These are phyloP conservation scores for Dolichotis patagonum DNA, from an alignment of 2,113 vertebrate species.

Conservation along the genomic window DNA sequence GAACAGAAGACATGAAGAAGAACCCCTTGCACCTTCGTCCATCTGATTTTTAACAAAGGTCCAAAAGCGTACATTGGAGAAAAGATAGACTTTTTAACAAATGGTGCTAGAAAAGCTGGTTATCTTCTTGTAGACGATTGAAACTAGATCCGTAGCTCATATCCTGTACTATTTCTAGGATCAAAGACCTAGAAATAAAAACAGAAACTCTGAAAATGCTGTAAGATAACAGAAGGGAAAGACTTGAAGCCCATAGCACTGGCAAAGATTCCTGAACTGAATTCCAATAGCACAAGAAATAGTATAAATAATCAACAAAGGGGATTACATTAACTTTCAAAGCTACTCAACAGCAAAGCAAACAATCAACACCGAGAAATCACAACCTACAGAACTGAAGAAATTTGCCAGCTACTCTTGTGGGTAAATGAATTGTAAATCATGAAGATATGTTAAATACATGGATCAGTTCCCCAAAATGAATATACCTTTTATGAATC, in stretches of 20 bases:
- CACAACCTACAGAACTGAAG: not conserved
- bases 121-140: not conserved
- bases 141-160: not conserved
- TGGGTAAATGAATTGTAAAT: not conserved
- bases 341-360: not conserved
- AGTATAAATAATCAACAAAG: not conserved
- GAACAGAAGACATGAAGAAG: not conserved
- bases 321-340: not conserved
- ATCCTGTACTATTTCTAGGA: not conserved
- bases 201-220: not conserved
- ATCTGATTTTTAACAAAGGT: not conserved
- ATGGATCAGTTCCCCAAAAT: not conserved
- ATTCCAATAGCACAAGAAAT: not conserved
- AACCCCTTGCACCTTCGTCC: not conserved
- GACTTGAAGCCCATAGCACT: not conserved
- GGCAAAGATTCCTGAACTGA: not conserved
- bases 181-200: not conserved
- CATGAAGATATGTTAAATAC: not conserved
- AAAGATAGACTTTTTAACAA: not conserved
- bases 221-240: not conserved
- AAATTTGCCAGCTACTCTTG: not conserved
- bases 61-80: not conserved
- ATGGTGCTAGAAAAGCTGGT: not conserved
- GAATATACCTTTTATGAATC: not conserved
- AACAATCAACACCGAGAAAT: not conserved